Evolutionary conservation across 1,140 invertebrate species (phyloP), one percentile per base, ranked within the genome.

Genomic region (Leptinotarsa defecta): DNA sequence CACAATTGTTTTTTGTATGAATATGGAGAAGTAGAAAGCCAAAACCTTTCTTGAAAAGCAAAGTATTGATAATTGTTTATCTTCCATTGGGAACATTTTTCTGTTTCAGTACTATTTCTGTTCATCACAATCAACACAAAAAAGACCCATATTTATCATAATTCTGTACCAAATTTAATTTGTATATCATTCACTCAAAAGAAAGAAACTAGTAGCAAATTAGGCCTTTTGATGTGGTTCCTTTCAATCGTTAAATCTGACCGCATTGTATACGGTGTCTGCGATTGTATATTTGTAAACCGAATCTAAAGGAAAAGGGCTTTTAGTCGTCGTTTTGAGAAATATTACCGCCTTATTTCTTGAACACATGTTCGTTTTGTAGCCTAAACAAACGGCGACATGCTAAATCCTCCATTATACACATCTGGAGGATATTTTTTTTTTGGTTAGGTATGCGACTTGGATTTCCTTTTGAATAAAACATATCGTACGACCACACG

Each of bases 321-420:
- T 34, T 69, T 69, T 34, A 69, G 68, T 69, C 24, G 15, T 27
- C 24, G 68, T 69, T 69, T 69, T 48, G 24, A 69, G 68, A 20
- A 20, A 69, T 69, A 69, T 69, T 34, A 69, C 24, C 68, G 68
- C 43, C 1, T 48, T 48, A 69, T 27, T 48, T 27, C 17, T 19
- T 5, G 27, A 69, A 69, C 68, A 69, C 68, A 48, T 69, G 68
- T 69, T 69, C 68, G 43, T 75, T 68, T 72, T 74, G 74, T 79
- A 79, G 78, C 73, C 78, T 79, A 79, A 79, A 79, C 78, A 79
- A 79, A 79, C 78, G 78, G 76, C 78, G 78, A 79, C 78, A 79
- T 76, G 76, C 74, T 77, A 73, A 61, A 77, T 74, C 70, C 68
- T 75, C 74, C 76, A 77, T 77, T 77, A 75, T 75, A 75, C 74